phyloP scores from a whole-genome alignment of 2,797 vertebrate species.

The Pangasius macronema region DNA sequence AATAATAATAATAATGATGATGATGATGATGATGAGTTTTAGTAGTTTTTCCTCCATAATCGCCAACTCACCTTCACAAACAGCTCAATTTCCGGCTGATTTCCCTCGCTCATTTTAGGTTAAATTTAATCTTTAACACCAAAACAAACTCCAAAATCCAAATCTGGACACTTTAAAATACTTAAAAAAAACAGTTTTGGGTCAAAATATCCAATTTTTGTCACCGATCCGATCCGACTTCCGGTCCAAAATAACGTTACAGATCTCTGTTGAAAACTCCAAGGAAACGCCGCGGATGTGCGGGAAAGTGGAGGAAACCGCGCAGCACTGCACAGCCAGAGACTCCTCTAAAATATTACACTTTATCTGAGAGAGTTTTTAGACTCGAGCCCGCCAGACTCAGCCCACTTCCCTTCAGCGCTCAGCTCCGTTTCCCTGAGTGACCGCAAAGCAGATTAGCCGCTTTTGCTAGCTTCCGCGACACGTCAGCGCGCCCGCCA shows the following conservation, averaged over 20 bases:
- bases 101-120: constrained; percentile 72
- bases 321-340: background rate
- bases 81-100: constrained; percentile 72
- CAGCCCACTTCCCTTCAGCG: constrained; percentile 17
- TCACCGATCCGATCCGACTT: constrained; percentile 16
- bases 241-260: constrained; percentile 21
- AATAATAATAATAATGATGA: too few species aligned
- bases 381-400: background rate
- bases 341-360: background rate
- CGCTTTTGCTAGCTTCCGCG: background rate
- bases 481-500: constrained; percentile 12
- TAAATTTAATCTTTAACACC: background rate
- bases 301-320: too few species aligned
- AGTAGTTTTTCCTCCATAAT: background rate
- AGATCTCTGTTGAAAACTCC: background rate
- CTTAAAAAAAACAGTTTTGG: background rate
- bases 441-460: constrained; percentile 20
- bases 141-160: background rate
- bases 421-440: background rate
- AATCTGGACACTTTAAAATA: background rate
- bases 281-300: background rate
- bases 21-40: background rate
- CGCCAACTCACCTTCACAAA: constrained; percentile 77
- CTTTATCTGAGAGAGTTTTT: background rate
- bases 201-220: background rate